Evolutionary conservation across 2,113 vertebrate genomes (phyloP).

Genomic region (Oenanthe melanoleuca): DNA sequence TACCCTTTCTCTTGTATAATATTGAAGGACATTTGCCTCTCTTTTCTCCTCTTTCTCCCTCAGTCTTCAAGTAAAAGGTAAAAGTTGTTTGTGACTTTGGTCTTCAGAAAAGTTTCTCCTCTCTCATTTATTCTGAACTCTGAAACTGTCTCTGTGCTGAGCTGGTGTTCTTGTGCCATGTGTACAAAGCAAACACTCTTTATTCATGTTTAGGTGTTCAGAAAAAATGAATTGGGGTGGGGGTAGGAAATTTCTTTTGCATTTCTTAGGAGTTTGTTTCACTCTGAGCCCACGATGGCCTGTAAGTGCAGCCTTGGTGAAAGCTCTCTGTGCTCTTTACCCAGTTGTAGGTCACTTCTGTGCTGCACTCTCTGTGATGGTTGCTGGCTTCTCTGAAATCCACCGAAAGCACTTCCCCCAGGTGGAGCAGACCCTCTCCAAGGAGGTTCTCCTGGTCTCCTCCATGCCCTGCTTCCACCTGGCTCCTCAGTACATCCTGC

Average conservation of each 20-base stretch:
- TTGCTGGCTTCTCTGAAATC: conserved; percentile 87
- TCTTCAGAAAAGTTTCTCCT: background rate
- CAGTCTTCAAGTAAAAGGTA: accelerated
- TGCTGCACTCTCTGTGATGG: conserved; percentile 80
- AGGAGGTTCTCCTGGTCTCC: conserved; percentile 83
- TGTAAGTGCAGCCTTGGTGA: background rate
- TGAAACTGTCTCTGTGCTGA: background rate
- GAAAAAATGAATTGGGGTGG: background rate
- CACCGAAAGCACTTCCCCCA: conserved; percentile 81
- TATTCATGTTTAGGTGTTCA: background rate
- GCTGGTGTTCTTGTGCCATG: background rate
- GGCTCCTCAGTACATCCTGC: conserved; percentile 87
- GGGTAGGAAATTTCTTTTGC: background rate
- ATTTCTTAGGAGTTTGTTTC: background rate
- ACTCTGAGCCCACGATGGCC: background rate
- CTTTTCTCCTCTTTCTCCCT: background rate
- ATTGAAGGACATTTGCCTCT: background rate
- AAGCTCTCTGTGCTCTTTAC: background rate
- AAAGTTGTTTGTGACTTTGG: background rate
- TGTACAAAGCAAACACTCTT: background rate
- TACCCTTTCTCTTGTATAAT: background rate
- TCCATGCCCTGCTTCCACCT: conserved; percentile 89
- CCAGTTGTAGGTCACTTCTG: conserved; percentile 84
- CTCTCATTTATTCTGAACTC: background rate
- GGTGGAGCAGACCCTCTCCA: conserved; percentile 82